Base-by-base conservation (phyloP, 2,797 vertebrate genomes). In the Gallinago solitaria region DNA sequence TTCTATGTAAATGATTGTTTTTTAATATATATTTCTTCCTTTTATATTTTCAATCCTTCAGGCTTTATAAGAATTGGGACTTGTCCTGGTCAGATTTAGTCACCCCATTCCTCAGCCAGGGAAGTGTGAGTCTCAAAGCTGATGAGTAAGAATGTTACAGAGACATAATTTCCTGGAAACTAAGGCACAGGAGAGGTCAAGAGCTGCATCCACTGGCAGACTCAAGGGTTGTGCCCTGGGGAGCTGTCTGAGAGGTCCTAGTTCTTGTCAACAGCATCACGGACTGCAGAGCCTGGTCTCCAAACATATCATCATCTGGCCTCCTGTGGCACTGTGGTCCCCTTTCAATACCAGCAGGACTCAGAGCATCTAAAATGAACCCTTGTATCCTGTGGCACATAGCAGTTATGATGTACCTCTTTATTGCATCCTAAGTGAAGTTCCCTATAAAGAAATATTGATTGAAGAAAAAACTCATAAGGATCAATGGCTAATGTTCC, bases 381-480 rank as follows among this genome's bases (percentile, higher is more conserved):
- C 35, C 89, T 90, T 54, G 53, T 59, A 59, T 96, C 84, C 82
- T 83, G 69, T 92, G 71, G 65, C 79, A 89, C 51, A 83, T 28
- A 51, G 35, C 82, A 70, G 88, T 90, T 93, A 93, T 84, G 92
- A 93, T 89, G 86, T 82, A 94, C 67, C 83, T 92, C 89, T 96
- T 97, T 94, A 95, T 92, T 95, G 76, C 84, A 91, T 89, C 82
- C 69, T 89, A 86, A 92, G 88, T 87, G 92, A 96, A 94, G 87
- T 76, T 92, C 89, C 89, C 87, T 92, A 86, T 92, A 93, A 96
- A 96, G 94, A 94, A 94, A 83, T 92, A 97, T 91, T 83, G 95
- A 96, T 92, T 90, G 87, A 83, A 89, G 76, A 21, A 89, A 85
- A 95, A 96, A 13, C 87, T 96, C 87, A 69, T 95, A 96, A 96